A percentile compares a stretch with the other conserved stretches of the same genome.
Conservation (phyloP, 2,888 invertebrate species). For the Synanthedon tipuliformis region DNA sequence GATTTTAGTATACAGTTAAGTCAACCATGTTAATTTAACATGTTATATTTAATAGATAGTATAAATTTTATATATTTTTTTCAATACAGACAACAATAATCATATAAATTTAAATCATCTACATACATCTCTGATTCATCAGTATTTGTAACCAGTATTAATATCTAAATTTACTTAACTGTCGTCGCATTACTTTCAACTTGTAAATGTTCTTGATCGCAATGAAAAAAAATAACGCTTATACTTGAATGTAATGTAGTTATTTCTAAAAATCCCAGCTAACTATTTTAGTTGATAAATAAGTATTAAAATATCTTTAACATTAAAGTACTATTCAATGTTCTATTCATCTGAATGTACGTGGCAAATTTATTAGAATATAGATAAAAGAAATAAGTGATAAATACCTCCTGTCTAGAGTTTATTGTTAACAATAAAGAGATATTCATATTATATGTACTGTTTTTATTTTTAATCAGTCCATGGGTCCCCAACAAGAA, state of each 20-base stretch:
- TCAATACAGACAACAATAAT: too few species aligned
- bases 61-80: too few species aligned
- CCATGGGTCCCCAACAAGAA: too few species aligned
- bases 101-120: too few species aligned
- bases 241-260: conserved; percentile 21
- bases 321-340: conserved; percentile 8
- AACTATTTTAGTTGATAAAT: conserved; percentile 8
- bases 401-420: conserved; percentile 62
- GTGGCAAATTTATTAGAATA: conserved; percentile 27
- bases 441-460: conserved; percentile 45
- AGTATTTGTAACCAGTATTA: not conserved
- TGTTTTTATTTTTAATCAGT: not conserved
- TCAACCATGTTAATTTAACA: too few species aligned
- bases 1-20: too few species aligned
- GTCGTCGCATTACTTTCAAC: not conserved
- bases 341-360: conserved; percentile 28
- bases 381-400: conserved; percentile 29
- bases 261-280: conserved; percentile 9
- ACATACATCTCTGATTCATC: not conserved
- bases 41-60: too few species aligned
- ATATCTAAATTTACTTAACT: not conserved
- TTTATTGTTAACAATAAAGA: conserved; percentile 66
- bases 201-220: not conserved
- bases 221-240: conserved; percentile 15
- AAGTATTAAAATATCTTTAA: not conserved